A percentile compares a stretch with the other conserved stretches of the same genome.
Conservation (phyloP, 2,797 vertebrate genomes). For the Gymnothorax reevesii region DNA sequence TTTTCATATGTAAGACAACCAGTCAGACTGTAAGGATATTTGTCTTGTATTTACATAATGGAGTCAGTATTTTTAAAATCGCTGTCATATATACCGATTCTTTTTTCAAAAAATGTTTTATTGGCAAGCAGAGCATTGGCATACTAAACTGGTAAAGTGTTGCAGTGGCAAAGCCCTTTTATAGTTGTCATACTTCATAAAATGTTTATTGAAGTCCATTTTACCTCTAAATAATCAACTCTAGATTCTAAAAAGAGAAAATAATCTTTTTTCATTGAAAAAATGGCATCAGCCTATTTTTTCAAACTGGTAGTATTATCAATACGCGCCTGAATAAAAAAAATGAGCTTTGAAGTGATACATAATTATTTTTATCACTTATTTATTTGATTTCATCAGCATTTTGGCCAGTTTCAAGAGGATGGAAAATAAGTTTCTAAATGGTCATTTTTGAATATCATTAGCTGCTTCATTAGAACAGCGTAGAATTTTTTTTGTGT, state of each 20-base stretch:
- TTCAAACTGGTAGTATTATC: background rate
- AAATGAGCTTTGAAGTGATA: background rate
- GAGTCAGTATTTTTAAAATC: no score
- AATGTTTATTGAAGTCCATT: background rate
- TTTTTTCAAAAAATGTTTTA: background rate
- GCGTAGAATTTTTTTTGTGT: background rate
- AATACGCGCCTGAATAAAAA: background rate
- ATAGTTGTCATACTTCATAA: background rate
- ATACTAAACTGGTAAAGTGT: no score
- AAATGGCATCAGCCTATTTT: background rate
- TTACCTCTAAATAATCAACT: no score
- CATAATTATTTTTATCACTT: background rate
- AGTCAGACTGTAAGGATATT: background rate
- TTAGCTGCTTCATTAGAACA: background rate
- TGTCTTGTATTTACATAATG: background rate
- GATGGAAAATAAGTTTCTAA: background rate
- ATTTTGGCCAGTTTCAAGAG: background rate
- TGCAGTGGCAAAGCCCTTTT: background rate
- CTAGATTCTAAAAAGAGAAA: no score
- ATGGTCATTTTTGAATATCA: background rate
- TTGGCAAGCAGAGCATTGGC: background rate
- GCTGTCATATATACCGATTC: no score
- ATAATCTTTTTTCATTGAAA: background rate
- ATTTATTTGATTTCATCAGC: background rate
- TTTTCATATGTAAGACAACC: background rate